Evolutionary conservation across 30 jellyfish, hydroid and myxozoan species (phyloP).

Genomic region (Aurelia sp.): DNA sequence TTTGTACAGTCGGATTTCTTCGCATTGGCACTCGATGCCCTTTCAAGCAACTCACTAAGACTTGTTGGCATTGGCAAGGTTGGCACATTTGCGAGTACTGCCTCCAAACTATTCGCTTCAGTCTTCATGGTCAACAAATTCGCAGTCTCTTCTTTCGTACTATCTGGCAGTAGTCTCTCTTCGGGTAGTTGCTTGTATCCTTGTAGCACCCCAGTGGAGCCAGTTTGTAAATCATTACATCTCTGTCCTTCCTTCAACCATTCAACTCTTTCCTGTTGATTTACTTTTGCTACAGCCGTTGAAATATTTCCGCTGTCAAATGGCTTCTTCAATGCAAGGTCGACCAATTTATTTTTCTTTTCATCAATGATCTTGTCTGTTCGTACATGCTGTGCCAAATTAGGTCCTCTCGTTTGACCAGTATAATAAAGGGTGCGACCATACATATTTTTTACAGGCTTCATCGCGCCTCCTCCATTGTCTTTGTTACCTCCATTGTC

Average conservation of each 20-base stretch:
- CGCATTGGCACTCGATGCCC: neutral
- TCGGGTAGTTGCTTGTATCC: neutral
- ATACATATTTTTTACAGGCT: constrained; percentile 47
- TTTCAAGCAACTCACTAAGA: neutral
- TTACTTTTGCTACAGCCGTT: too few species aligned
- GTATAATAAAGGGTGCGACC: constrained; percentile 53
- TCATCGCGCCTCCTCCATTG: neutral
- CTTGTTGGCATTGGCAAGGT: neutral
- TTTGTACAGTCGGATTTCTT: too few species aligned
- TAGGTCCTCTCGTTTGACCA: constrained; percentile 31
- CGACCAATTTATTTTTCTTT: neutral
- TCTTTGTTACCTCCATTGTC: neutral
- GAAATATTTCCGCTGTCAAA: neutral
- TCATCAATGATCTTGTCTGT: constrained; percentile 43
- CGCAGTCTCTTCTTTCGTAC: neutral
- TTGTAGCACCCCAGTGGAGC: neutral
- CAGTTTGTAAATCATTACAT: neutral
- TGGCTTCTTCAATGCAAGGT: neutral
- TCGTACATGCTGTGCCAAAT: constrained; percentile 46
- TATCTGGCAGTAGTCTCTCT: neutral
- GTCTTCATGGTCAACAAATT: neutral
- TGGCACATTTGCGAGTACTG: neutral
- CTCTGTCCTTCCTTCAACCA: neutral
- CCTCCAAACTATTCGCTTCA: neutral
- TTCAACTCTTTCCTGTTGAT: neutral